Conservation (phyloP, 2,888 invertebrate genomes). For the Petrolisthes cinctipes region DNA sequence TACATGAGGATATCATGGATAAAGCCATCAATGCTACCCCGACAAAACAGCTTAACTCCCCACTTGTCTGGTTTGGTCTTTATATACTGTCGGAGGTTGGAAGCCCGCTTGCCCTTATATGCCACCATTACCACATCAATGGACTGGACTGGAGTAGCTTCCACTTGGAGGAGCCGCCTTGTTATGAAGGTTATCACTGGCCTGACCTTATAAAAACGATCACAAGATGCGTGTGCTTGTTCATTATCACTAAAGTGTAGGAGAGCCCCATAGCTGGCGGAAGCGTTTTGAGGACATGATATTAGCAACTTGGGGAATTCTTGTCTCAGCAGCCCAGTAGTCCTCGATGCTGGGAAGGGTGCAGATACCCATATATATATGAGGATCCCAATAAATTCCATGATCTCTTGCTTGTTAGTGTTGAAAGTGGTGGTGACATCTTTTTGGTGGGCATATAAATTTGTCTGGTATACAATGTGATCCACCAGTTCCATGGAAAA, state of each 20-base stretch:
- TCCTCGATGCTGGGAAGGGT: background rate
- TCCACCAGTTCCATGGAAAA: conserved; percentile 4
- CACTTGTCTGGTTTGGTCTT: conserved; percentile 10
- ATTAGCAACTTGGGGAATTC: too few relatives aligned
- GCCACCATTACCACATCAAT: background rate
- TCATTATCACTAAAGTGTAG: background rate
- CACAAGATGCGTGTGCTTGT: background rate
- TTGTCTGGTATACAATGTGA: background rate
- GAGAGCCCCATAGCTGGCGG: background rate
- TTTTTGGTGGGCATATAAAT: background rate
- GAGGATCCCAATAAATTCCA: background rate
- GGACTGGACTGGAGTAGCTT: background rate
- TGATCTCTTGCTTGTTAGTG: background rate
- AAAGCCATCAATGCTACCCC: background rate
- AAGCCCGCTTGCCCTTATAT: background rate
- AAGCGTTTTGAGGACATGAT: background rate
- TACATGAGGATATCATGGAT: conserved; percentile 11
- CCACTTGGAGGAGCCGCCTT: background rate
- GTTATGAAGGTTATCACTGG: background rate
- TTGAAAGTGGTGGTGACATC: background rate
- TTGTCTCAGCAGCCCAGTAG: conserved; percentile 1
- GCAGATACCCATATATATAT: background rate
- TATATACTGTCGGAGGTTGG: background rate
- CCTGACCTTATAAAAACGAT: background rate
- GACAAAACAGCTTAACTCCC: background rate